A percentile compares a stretch with the other conserved stretches of the same genome.
Conservation (phyloP, 2,113 vertebrate species). For the Mesembrinibis cayennensis region DNA sequence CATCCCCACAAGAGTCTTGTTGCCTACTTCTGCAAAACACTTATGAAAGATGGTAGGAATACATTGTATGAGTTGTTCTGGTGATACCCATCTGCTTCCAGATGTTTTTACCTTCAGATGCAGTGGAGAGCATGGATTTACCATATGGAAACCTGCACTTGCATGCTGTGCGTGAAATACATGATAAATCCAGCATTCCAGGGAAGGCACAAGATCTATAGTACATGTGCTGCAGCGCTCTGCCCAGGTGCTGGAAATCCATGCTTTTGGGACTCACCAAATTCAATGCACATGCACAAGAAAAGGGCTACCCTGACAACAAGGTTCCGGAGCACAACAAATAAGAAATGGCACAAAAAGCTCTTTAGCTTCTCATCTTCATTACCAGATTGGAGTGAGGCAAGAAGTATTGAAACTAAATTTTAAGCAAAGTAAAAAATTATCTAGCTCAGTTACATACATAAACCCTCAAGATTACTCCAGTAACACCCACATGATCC, state of each 20-base stretch:
- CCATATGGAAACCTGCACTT: not conserved
- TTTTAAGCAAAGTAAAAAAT: not conserved
- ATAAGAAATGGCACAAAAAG: not conserved
- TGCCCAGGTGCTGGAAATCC: not conserved
- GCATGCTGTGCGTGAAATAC: not conserved
- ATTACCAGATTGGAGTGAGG: not conserved
- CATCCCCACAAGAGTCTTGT: no score
- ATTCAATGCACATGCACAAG: rapidly evolving
- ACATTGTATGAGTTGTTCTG: not conserved
- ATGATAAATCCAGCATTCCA: not conserved
- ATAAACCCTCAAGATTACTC: not conserved
- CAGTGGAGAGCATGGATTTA: not conserved
- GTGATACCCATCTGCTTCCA: not conserved
- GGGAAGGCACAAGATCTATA: not conserved
- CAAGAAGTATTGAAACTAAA: not conserved
- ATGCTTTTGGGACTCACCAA: not conserved
- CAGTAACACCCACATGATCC: not conserved
- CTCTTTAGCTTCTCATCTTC: not conserved
- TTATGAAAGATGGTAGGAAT: not conserved
- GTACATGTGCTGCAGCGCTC: not conserved
- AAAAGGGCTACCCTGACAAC: not conserved
- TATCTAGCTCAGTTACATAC: not conserved
- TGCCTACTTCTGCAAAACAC: not conserved
- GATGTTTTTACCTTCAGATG: not conserved
- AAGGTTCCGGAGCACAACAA: not conserved